Conservation (phyloP, 2,888 invertebrate species). For the Drosophila glabriapex region DNA sequence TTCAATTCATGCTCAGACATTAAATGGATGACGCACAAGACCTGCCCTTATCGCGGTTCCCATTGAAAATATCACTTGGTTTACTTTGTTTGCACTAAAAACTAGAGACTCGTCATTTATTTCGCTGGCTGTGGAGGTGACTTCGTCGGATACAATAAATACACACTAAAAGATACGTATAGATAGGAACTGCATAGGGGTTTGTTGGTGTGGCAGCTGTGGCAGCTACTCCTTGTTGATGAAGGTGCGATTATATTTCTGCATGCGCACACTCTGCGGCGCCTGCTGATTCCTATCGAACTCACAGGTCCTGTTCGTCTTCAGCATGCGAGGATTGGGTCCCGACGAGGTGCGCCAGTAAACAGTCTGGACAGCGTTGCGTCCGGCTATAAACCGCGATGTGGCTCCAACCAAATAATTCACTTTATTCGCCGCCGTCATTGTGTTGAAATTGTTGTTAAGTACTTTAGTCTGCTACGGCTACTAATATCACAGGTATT, state of each 20-base stretch:
- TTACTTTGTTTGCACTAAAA: neutral
- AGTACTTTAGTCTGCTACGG: neutral
- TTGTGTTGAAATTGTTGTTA: slow-evolving; percentile 22
- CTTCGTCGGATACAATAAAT: slow-evolving; percentile 14
- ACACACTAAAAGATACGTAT: neutral
- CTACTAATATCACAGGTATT: slow-evolving; percentile 57
- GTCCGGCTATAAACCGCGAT: slow-evolving; percentile 90
- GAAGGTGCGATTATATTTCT: slow-evolving; percentile 76
- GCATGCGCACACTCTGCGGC: slow-evolving; percentile 86
- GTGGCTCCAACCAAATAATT: slow-evolving; percentile 89
- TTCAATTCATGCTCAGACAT: neutral
- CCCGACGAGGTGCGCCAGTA: slow-evolving; percentile 89
- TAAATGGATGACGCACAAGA: neutral
- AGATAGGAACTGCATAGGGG: slow-evolving; percentile 25
- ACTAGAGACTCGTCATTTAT: slow-evolving; percentile 5
- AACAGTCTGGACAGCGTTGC: slow-evolving; percentile 91
- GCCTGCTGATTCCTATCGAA: slow-evolving; percentile 86
- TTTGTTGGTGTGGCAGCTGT: neutral
- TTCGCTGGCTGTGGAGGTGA: neutral
- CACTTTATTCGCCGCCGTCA: slow-evolving; percentile 79
- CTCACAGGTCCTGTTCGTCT: slow-evolving; percentile 87
- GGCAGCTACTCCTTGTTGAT: slow-evolving; percentile 42
- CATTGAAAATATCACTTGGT: neutral
- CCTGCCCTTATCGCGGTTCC: neutral
- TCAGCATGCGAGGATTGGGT: slow-evolving; percentile 86